Conservation (phyloP, 2,113 vertebrate species). For the Romanogobio albipinnatus region DNA sequence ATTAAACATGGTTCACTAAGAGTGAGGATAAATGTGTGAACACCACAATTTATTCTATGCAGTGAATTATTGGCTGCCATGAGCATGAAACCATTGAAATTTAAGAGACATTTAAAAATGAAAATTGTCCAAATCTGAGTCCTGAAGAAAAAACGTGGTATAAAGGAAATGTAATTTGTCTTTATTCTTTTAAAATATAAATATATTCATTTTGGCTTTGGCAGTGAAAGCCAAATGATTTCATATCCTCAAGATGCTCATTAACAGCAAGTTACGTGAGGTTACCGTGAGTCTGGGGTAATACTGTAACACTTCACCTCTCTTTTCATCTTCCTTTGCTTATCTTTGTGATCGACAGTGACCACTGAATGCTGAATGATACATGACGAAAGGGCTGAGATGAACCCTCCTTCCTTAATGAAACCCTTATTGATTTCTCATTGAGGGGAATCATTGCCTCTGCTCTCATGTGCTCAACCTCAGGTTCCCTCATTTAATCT, state of each 20-base stretch:
- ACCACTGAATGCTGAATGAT: conserved; percentile 5
- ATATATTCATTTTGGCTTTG: background rate
- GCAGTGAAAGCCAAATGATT: background rate
- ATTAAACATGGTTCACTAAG: background rate
- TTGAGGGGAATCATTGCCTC: conserved; percentile 82
- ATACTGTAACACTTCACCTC: background rate
- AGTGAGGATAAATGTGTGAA: background rate
- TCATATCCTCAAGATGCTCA: background rate
- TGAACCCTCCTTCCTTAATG: conserved; percentile 76
- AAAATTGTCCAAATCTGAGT: background rate
- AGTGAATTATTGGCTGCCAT: background rate
- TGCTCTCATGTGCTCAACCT: conserved; percentile 75
- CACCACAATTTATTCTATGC: background rate
- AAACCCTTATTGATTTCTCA: conserved; percentile 88
- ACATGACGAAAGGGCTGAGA: conserved; percentile 43
- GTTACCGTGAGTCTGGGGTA: background rate
- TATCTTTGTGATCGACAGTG: background rate
- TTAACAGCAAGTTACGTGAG: conserved; percentile 5
- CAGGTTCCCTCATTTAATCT: conserved; percentile 85
- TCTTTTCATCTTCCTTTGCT: conserved; percentile 10
- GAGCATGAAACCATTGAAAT: conserved; percentile 1
- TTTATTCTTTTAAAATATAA: background rate
- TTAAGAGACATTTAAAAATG: background rate
- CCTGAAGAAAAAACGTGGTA: background rate
- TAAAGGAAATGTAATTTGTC: background rate